Conservation (phyloP, 2,888 invertebrate genomes). For the Leptinotarsa rubiginosa region DNA sequence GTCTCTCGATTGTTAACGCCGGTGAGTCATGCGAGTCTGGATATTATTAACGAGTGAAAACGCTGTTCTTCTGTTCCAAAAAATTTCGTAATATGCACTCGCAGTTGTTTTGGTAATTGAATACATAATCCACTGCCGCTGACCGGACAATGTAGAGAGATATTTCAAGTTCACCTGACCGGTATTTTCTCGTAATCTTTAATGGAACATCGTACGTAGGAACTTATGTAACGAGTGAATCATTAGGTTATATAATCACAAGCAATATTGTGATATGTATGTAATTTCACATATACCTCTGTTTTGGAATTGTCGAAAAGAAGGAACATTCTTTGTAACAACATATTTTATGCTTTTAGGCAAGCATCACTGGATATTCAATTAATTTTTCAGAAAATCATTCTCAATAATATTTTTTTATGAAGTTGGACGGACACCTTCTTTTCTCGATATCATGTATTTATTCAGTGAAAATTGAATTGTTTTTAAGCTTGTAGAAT, state of each 20-base stretch:
- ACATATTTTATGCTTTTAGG: too few species aligned
- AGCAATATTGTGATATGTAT: background rate
- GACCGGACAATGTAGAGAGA: background rate
- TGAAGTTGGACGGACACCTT: too few species aligned
- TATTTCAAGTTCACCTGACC: constrained; percentile 13
- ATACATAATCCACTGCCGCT: background rate
- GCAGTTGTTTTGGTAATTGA: constrained; percentile 14
- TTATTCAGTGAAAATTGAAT: too few species aligned
- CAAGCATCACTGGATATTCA: background rate
- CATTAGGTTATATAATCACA: background rate
- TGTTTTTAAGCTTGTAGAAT: too few species aligned
- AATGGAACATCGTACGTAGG: background rate
- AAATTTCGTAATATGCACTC: constrained; percentile 8
- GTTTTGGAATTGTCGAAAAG: too few species aligned
- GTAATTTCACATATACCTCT: too few species aligned
- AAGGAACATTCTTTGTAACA: too few species aligned
- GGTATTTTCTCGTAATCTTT: constrained; percentile 7
- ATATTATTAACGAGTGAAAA: constrained; percentile 27
- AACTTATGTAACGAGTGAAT: background rate
- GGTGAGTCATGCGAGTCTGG: constrained; percentile 23
- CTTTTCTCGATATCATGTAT: background rate
- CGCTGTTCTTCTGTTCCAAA: background rate
- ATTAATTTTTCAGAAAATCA: background rate
- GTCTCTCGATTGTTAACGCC: constrained; percentile 14
- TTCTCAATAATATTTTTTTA: too few species aligned